Evolutionary conservation across 2,888 invertebrate genomes (phyloP).

Genomic region (Volucella inanis): DNA sequence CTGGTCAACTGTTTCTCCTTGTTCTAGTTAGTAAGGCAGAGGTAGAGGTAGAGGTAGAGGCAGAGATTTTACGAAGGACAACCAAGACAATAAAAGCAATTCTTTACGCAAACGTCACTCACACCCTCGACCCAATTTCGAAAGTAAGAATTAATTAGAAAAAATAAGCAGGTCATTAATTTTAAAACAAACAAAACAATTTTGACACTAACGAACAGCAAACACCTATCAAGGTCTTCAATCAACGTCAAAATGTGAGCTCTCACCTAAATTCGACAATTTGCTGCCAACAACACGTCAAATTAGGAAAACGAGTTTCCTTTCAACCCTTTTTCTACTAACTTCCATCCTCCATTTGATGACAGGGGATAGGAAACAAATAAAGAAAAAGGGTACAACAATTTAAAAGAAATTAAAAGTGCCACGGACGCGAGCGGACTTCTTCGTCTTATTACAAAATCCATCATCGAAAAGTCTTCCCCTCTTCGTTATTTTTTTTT

Average conservation of each 20-base stretch:
- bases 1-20: too few species aligned
- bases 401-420: conserved; percentile 49
- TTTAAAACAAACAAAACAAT: conserved; percentile 18
- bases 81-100: too few species aligned
- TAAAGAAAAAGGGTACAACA: conserved; percentile 8
- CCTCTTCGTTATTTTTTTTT: background rate
- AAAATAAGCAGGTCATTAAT: conserved; percentile 47
- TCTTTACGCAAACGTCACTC: too few species aligned
- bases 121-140: too few species aligned
- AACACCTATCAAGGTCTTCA: conserved; percentile 53
- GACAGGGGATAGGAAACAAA: background rate
- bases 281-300: conserved; percentile 68
- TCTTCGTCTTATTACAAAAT: conserved; percentile 60
- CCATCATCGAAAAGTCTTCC: conserved; percentile 59
- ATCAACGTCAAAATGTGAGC: conserved; percentile 67
- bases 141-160: conserved; percentile 46
- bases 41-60: too few species aligned
- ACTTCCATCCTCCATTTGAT: background rate
- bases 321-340: conserved; percentile 49
- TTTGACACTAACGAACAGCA: conserved; percentile 11
- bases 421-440: conserved; percentile 4
- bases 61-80: too few species aligned
- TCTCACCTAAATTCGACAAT: conserved; percentile 71
- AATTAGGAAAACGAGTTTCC: conserved; percentile 51
- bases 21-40: too few species aligned